Evolutionary conservation across 2,888 invertebrate species (phyloP).

Genomic region (Escarpia spicata): DNA sequence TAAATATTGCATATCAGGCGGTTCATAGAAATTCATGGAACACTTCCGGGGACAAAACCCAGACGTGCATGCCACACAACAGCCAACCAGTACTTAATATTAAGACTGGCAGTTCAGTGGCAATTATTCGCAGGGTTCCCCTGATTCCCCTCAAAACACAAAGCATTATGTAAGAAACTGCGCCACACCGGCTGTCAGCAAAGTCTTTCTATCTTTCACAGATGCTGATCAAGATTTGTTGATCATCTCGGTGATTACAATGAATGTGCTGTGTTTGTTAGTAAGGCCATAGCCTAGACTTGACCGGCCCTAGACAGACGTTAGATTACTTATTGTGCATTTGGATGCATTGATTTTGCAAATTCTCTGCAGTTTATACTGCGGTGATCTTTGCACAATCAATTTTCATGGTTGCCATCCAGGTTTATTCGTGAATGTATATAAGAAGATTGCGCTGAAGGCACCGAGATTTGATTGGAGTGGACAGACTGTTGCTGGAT

Average conservation of each 20-base stretch:
- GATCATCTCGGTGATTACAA: neutral
- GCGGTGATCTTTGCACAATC: constrained; percentile 8
- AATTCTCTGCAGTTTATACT: neutral
- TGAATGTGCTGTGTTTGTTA: neutral
- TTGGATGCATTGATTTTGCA: constrained; percentile 16
- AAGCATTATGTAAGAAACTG: neutral
- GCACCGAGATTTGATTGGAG: neutral
- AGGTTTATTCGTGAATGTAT: neutral
- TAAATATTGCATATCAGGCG: constrained; percentile 8
- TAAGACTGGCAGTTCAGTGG: neutral
- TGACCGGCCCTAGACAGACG: neutral
- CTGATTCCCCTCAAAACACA: neutral
- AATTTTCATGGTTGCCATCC: constrained; percentile 7
- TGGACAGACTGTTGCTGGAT: neutral
- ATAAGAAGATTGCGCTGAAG: neutral
- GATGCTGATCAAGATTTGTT: neutral
- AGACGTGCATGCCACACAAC: neutral
- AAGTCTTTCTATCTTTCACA: neutral
- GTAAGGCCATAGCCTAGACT: neutral
- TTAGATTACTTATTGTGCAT: neutral
- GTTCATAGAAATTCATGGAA: constrained; percentile 13
- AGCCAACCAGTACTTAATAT: neutral
- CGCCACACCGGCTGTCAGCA: neutral
- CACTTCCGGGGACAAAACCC: neutral
- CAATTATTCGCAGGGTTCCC: neutral